These are phyloP conservation scores for Drosophila mulleri DNA, from an alignment of 2,888 invertebrate genomes.

Conservation along the genomic window DNA sequence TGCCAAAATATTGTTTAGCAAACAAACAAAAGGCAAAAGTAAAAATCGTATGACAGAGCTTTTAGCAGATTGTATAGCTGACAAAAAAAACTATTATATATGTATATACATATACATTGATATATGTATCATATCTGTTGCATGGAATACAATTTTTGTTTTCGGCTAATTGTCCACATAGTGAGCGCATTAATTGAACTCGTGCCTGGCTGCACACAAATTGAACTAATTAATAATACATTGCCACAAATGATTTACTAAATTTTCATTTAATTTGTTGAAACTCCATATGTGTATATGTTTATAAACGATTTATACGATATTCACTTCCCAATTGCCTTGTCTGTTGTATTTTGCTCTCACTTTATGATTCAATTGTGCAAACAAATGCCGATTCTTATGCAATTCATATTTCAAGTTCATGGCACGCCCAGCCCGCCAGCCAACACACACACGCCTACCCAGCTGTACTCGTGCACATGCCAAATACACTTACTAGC, in stretches of 20 bases:
- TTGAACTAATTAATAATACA: conserved; percentile 71
- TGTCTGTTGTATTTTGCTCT: conserved; percentile 31
- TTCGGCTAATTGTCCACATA: conserved; percentile 31
- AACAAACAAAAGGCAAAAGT: conserved; percentile 61
- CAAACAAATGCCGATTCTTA: conserved; percentile 33
- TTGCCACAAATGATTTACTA: conserved; percentile 58
- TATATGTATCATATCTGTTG: conserved; percentile 38
- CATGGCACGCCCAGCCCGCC: conserved; percentile 45
- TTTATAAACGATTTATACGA: neutral
- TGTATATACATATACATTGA: conserved; percentile 2
- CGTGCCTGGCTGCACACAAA: conserved; percentile 63
- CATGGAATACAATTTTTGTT: conserved; percentile 24
- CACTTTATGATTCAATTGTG: conserved; percentile 23
- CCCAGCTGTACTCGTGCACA: conserved; percentile 24
- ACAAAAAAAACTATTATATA: conserved; percentile 10
- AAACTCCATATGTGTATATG: neutral
- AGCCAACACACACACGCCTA: neutral
- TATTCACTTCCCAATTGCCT: conserved; percentile 24
- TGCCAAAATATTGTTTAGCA: conserved; percentile 80
- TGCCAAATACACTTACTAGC: conserved; percentile 25
- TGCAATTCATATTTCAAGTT: conserved; percentile 59
- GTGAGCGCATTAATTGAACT: conserved; percentile 33
- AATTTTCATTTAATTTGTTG: conserved; percentile 26
- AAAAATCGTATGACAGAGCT: conserved; percentile 55
- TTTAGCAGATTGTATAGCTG: conserved; percentile 42